These are phyloP conservation scores for Lasioglossum morio DNA, from an alignment of 2,888 invertebrate genomes.

Conservation along the genomic window DNA sequence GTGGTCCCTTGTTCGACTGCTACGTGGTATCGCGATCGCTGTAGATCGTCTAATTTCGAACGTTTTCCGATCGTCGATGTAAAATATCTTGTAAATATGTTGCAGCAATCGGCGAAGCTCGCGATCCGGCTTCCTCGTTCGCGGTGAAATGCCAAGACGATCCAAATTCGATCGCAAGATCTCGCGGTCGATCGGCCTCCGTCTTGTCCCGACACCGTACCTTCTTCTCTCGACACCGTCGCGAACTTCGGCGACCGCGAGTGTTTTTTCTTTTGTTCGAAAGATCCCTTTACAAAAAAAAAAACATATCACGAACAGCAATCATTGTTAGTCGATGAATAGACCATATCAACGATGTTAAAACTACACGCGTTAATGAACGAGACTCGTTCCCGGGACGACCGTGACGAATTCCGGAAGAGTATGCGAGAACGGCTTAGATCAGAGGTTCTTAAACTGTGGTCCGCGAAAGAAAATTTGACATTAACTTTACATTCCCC, in stretches of 20 bases:
- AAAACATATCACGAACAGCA: conserved; percentile 28
- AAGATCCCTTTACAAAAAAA: conserved; percentile 19
- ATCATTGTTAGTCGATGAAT: conserved; percentile 47
- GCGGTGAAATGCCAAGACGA: background rate
- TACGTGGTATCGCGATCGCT: conserved; percentile 18
- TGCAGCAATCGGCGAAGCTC: conserved; percentile 25
- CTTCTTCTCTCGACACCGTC: background rate
- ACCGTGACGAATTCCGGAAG: background rate
- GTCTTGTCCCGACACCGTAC: background rate
- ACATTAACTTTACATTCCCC: too few species aligned
- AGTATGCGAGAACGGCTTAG: background rate
- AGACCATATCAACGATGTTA: conserved; percentile 41
- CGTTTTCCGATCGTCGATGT: conserved; percentile 49
- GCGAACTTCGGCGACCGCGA: conserved; percentile 34
- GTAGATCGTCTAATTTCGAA: conserved; percentile 33
- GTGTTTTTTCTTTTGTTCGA: background rate
- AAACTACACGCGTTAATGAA: conserved; percentile 7
- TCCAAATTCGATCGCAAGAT: background rate
- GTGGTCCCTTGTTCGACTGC: conserved; percentile 6
- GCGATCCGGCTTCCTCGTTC: background rate
- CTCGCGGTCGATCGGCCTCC: background rate
- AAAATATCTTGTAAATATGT: conserved; percentile 59
- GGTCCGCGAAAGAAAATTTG: too few species aligned
- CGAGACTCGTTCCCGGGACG: background rate
- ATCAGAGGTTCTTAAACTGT: too few species aligned